Base-by-base conservation (phyloP, 2,113 vertebrate genomes). In the Hemiprocne comata region DNA sequence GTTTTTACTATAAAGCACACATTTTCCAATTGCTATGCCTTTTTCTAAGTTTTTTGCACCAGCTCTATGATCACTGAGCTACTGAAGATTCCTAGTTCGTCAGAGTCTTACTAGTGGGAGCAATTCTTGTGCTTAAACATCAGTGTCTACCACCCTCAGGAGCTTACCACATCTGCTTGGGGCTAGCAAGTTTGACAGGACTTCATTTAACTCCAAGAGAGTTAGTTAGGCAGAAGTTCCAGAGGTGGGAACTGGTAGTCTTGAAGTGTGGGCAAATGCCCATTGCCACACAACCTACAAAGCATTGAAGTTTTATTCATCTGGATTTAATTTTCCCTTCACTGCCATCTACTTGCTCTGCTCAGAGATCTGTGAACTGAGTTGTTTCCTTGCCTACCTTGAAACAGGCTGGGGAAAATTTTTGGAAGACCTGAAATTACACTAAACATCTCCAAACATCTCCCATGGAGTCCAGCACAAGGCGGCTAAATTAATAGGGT, bases 311-410 rank as follows among this genome's bases (percentile, higher is more conserved):
- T 11, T 83, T 64, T 44, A 26, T 3, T 10, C 13, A 38, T 58
- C 58, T 73, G n/a, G 5, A 6, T 62, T 79, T 55, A 34, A 6
- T 64, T 9, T 44, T 54, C 28, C 25, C 11, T 70, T 69, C 18
- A 33, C 44, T 26, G 6, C 1, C 1, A 21, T 23, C 12, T 77
- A 36, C 4, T 70, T 29, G 16, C 5, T 60, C 3, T 9, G 3
- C 5, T 46, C 28, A 57, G 28, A 74, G 6, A 26, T 51, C 10
- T 60, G 10, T 24, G 7, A 3, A 24, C 21, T 70, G 40, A 66
- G 8, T 11, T 78, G 11, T 36, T 70, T 82, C 19, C 9, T 24
- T 42, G 60, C 13, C 36, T 25, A 44, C 4, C 44, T 64, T 29
- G 28, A 82, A 86, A 18, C 6, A 87, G 12, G 7, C 33, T 46